Evolutionary conservation across 2,888 invertebrate species (phyloP).

Genomic region (Aspidiotus destructor): DNA sequence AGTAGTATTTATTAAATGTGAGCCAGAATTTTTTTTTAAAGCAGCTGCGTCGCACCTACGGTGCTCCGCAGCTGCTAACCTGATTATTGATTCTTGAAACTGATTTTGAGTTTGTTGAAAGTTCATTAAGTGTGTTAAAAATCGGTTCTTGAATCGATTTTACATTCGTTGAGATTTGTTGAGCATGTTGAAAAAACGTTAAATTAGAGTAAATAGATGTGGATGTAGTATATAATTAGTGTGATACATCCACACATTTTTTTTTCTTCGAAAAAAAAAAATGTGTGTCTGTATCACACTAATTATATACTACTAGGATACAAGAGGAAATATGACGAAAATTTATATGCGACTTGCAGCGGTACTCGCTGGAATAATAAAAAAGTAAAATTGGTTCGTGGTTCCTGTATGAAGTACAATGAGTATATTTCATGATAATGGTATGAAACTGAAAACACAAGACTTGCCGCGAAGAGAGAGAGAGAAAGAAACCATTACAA

Average conservation of each 20-base stretch:
- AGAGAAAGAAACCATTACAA: constrained; percentile 11
- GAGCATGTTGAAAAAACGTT: constrained; percentile 8
- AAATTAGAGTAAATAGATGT: constrained; percentile 10
- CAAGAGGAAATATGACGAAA: constrained; percentile 21
- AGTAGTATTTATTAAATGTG: constrained; percentile 9
- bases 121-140: neutral
- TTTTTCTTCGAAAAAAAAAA: too few relatives aligned
- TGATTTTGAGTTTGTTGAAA: constrained; percentile 1
- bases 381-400: constrained; percentile 30
- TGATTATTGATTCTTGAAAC: constrained; percentile 3
- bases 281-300: too few relatives aligned
- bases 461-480: constrained; percentile 17
- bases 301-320: neutral
- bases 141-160: constrained; percentile 4
- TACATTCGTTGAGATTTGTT: neutral
- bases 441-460: constrained; percentile 28
- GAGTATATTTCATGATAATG: neutral
- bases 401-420: neutral
- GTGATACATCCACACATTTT: constrained; percentile 4
- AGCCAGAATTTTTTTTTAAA: constrained; percentile 1
- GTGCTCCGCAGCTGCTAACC: neutral
- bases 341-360: constrained; percentile 24
- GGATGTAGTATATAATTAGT: neutral
- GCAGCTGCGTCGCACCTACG: too few relatives aligned
- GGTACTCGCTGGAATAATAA: constrained; percentile 25